Evolutionary conservation across 2,113 vertebrate species (phyloP).

Genomic region (Cettia cetti): DNA sequence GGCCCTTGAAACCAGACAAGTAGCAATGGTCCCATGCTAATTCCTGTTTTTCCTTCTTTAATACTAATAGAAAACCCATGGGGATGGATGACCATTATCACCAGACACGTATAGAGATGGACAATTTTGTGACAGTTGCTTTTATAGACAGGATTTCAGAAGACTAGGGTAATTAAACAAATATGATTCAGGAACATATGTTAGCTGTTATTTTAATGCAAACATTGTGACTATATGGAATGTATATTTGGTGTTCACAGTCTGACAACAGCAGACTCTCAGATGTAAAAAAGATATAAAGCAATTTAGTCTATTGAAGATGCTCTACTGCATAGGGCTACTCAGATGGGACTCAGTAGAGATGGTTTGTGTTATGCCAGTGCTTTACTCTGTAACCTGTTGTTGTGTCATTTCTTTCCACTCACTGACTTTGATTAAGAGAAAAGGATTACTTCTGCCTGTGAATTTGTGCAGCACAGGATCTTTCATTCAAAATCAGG

Average conservation of each 20-base stretch:
- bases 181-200: background rate
- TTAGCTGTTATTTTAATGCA: background rate
- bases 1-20: background rate
- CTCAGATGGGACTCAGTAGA: background rate
- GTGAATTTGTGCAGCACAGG: background rate
- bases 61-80: background rate
- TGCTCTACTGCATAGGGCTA: background rate
- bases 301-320: background rate
- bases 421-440: background rate
- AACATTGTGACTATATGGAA: background rate
- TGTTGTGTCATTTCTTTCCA: background rate
- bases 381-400: background rate
- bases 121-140: background rate
- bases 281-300: background rate
- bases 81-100: background rate
- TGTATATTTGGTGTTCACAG: background rate
- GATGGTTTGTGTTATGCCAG: background rate
- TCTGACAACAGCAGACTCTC: background rate
- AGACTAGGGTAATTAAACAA: background rate
- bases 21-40: background rate
- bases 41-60: background rate
- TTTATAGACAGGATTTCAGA: background rate
- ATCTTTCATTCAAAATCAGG: background rate
- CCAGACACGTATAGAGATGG: background rate
- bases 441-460: background rate